Conservation (phyloP, 2,797 vertebrate genomes). For the Cheirogaleus major region DNA sequence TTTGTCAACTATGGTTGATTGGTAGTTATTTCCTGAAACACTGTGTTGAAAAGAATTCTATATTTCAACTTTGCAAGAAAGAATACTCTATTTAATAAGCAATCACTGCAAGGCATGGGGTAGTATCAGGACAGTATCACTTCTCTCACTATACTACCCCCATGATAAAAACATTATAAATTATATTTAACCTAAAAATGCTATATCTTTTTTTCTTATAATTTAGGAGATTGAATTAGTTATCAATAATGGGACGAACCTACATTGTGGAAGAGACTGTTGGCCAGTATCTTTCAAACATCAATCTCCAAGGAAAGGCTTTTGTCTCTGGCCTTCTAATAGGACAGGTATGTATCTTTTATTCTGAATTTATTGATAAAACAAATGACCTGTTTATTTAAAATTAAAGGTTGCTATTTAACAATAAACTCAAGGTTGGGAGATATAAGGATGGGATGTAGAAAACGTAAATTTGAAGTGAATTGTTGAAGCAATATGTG, state of each 20-base stretch:
- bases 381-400: conserved; percentile 7
- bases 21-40: neutral
- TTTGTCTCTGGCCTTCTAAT: conserved; percentile 93
- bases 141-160: neutral
- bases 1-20: neutral
- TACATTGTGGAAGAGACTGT: conserved; percentile 93
- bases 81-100: neutral
- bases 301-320: conserved; percentile 83
- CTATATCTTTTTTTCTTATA: neutral
- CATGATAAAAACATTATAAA: neutral
- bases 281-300: conserved; percentile 90
- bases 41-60: neutral
- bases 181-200: neutral
- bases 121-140: neutral
- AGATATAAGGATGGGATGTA: neutral
- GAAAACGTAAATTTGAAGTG: neutral
- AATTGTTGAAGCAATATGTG: neutral
- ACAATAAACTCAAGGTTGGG: neutral
- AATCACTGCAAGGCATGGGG: neutral
- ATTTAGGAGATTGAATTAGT: conserved; percentile 47
- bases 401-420: neutral
- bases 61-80: conserved; percentile 21
- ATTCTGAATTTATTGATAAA: neutral
- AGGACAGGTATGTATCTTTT: conserved; percentile 90
- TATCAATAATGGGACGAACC: conserved; percentile 92